Evolutionary conservation across 2,888 invertebrate species (phyloP).

Genomic region (Timema cristinae): DNA sequence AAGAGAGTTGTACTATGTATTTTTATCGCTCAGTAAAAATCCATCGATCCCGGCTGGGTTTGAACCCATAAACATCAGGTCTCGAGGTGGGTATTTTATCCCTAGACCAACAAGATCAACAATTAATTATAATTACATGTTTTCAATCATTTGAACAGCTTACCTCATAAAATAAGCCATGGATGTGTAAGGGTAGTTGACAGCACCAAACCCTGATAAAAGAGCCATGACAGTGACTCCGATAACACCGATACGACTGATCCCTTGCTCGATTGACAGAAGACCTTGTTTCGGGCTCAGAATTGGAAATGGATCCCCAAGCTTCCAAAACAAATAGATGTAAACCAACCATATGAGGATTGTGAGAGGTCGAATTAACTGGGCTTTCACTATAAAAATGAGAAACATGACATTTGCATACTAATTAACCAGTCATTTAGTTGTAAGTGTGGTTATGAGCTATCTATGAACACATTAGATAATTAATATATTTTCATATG

Average conservation of each 20-base stretch:
- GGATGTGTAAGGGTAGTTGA: constrained; percentile 97
- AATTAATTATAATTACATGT: too few species aligned
- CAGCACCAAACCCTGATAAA: constrained; percentile 98
- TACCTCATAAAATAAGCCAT: constrained; percentile 96
- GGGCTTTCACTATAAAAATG: constrained; percentile 60
- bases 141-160: background rate
- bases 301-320: constrained; percentile 98
- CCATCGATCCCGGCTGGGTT: too few species aligned
- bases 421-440: too few species aligned
- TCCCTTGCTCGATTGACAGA: constrained; percentile 84
- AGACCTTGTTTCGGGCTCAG: constrained; percentile 93
- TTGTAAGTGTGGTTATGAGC: too few species aligned
- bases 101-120: too few species aligned
- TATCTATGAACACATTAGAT: too few species aligned
- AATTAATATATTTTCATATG: too few species aligned
- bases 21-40: too few species aligned
- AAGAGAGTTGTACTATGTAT: too few species aligned
- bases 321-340: constrained; percentile 96
- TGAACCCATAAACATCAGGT: too few species aligned
- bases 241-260: constrained; percentile 96
- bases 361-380: constrained; percentile 75
- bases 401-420: too few species aligned
- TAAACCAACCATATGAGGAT: constrained; percentile 84
- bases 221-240: constrained; percentile 99
- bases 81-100: too few species aligned